Base-by-base conservation (phyloP, 2,888 invertebrate genomes). In the Drosophila mettleri region DNA sequence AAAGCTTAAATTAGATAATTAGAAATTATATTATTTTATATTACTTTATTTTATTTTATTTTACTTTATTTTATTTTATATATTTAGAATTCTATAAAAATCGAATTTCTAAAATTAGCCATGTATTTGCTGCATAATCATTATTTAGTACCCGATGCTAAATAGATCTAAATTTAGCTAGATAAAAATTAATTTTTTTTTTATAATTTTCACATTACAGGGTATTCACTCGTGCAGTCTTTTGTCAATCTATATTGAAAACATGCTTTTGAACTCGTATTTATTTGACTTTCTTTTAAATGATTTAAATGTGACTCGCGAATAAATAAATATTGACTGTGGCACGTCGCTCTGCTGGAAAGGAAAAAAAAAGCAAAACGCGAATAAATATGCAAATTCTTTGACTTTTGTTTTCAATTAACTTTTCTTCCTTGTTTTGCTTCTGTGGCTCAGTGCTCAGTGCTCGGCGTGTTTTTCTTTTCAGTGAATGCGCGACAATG, bases 401-500 rank as follows among this genome's bases (percentile, higher is more conserved):
- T 81, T 66, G 87, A 87, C 78, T 89, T 86, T 89, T 86, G 88
- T 89, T 86, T 86, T 89, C 86, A 89, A 86, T 86, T 89, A 86
- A 80, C 78, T 84, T 84, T 88, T 78, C 77, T 51, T 73, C 45
- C 79, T 75, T 34, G 80, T 75, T 39, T 16, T 39, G 36, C 22
- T 24, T 43, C 20, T 22, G 39, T 41, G 18, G 16, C 29, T 57
- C 43, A 24, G 7, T 60, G 12, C 43, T 12, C 8, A 41, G 8
- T 9, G n/a, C 24, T 34, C 16, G 49, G 49, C 49, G 34, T 49
- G 33, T 45, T 51, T 53, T 38, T 41, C 45, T 45, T 51, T 16
- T 57, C 54, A 16, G 29, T 77, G 43, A 57, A 41, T 53, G 24
- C 54, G 62, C 69, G 74, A 78, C 78, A 69, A 78, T 74, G 52